Conservation (phyloP, 64 coral and sea anemone genomes). For the Hydrozoanthus tunicans region DNA sequence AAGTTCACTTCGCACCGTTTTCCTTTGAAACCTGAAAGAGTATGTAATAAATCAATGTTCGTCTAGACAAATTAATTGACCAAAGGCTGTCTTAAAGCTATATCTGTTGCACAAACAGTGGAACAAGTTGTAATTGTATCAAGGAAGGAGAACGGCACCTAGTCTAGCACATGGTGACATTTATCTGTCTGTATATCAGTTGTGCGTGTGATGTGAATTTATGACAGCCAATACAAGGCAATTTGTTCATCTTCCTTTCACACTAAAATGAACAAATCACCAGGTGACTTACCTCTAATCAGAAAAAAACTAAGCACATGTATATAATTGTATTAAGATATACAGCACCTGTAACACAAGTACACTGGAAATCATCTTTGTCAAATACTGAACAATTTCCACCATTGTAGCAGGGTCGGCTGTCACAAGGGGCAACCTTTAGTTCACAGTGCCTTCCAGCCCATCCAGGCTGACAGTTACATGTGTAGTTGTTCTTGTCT, state of each 20-base stretch:
- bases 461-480: slow-evolving; percentile 64
- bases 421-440: slow-evolving; percentile 71
- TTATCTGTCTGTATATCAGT: too few species aligned
- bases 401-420: slow-evolving; percentile 65
- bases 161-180: too few species aligned
- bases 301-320: neutral
- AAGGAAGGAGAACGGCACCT: too few species aligned
- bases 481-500: slow-evolving; percentile 91
- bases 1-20: slow-evolving; percentile 77
- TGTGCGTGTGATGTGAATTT: too few species aligned
- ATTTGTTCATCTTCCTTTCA: too few species aligned
- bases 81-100: too few species aligned
- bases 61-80: too few species aligned
- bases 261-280: too few species aligned
- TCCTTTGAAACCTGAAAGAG: slow-evolving; percentile 72
- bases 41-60: too few species aligned
- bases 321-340: neutral
- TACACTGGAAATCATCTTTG: slow-evolving; percentile 68
- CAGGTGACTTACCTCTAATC: neutral
- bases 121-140: too few species aligned
- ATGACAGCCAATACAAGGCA: too few species aligned
- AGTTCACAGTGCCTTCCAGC: slow-evolving; percentile 75
- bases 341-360: slow-evolving; percentile 72
- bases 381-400: slow-evolving; percentile 73
- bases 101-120: too few species aligned